Base-by-base conservation (phyloP, 2,113 vertebrate species). In the Butorides virescens region DNA sequence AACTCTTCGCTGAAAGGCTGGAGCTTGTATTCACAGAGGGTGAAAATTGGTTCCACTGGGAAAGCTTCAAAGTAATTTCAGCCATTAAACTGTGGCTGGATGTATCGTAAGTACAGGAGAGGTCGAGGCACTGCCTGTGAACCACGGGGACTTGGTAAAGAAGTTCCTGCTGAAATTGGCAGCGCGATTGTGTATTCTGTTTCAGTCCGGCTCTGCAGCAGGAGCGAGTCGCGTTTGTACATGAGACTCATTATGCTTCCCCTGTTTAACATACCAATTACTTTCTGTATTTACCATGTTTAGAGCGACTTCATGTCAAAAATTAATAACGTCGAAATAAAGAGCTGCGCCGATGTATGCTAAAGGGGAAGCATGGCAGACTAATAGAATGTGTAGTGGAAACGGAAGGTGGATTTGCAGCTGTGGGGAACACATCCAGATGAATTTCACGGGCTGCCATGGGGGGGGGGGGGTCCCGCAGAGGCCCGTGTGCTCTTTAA, bases 21-120 rank as follows among this genome's bases (percentile, higher is more conserved):
- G 85, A 91, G 82, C 90, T 92, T 92, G 87, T 95, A 96, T 96
- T 95, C 61, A 42, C 97, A 95, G 87, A 97, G 97, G 97, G 96
- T 97, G 96, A 98, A 98, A 98, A 98, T 96, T 98, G 97, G 94
- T 85, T 98, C 97, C 88, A 3, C 78, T 90, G 96, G 95, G 97
- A 97, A 96, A 97, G 92, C 96, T 97, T 97, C 96, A 97, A 97
- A 97, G 90, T 96, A 96, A 93, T 96, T 97, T 97, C 95, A 97
- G 90, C 94, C 97, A 98, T 97, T 97, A 97, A 98, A 98, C 97
- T 97, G 94, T 96, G 95, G 76, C 96, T 95, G 87, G 73, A 95
- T 96, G 56, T 78, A 95, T 97, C 96, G 76, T 95, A 92, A 96
- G 96, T 95, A 91, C 95, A 96, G 90, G 94, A 97, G 93, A 95